Percentiles rank a stretch among this genome's conserved stretches.
phyloP scores from a whole-genome alignment of 2,113 vertebrate genomes.

The Meriones unguiculatus region DNA sequence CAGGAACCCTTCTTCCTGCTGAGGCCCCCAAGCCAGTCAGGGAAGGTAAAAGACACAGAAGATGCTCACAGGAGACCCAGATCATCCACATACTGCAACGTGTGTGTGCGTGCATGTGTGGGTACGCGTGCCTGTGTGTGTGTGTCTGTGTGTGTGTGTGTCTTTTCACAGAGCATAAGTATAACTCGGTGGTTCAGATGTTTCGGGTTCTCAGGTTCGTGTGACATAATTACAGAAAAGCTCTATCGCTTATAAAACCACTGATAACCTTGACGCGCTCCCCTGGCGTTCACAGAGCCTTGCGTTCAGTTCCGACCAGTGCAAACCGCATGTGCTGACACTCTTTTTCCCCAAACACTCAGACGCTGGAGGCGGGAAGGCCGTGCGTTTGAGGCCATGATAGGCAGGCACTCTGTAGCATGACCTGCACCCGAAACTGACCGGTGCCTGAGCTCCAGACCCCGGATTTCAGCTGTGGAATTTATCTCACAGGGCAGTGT shows the following conservation, averaged over 20 bases:
- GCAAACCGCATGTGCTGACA: neutral
- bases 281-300: neutral
- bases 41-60: neutral
- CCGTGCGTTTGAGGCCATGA: neutral
- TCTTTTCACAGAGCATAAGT: neutral
- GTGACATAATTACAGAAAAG: conserved; percentile 7
- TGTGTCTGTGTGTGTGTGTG: neutral
- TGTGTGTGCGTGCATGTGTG: neutral
- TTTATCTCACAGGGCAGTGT: neutral
- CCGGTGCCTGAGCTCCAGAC: neutral
- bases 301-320: neutral
- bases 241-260: conserved; percentile 3
- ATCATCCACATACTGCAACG: neutral
- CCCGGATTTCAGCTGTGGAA: neutral
- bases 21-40: neutral
- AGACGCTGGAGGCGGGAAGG: neutral
- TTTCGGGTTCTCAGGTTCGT: neutral
- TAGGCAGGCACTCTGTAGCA: neutral
- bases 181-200: neutral
- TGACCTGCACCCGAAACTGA: neutral
- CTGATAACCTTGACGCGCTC: too few relatives aligned
- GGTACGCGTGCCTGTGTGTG: neutral
- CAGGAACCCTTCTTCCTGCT: neutral
- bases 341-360: too few relatives aligned
- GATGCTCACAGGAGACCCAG: neutral